A percentile compares a stretch with the other conserved stretches of the same genome.
These are phyloP conservation scores for Rhopalosiphum padi DNA, from an alignment of 1,140 invertebrate species.

Conservation along the genomic window DNA sequence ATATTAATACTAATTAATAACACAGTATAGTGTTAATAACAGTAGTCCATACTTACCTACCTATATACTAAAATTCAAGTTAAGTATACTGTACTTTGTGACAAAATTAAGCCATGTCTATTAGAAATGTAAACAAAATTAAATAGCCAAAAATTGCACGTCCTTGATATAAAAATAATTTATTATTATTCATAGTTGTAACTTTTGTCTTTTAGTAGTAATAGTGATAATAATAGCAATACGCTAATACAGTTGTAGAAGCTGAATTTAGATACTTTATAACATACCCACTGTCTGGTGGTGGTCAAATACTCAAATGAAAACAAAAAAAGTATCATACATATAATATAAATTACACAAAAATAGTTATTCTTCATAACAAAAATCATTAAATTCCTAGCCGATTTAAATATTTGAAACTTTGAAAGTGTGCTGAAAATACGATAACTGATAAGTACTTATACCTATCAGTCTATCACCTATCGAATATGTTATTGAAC, in stretches of 20 bases:
- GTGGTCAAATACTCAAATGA: too few relatives aligned
- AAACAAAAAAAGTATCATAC: not conserved
- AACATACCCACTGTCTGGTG: too few relatives aligned
- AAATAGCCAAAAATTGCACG: not conserved
- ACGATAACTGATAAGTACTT: too few relatives aligned
- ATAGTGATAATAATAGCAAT: not conserved
- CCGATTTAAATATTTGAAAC: too few relatives aligned
- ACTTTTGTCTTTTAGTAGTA: not conserved
- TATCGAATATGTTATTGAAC: too few relatives aligned
- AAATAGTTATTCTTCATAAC: not conserved
- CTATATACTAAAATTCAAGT: not conserved
- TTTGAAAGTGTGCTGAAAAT: too few relatives aligned
- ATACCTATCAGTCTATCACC: too few relatives aligned
- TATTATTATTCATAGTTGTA: not conserved
- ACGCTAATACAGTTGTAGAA: not conserved
- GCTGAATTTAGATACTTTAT: too few relatives aligned
- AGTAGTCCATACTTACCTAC: not conserved
- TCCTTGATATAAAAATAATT: not conserved
- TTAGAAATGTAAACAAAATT: slow-evolving; percentile 7
- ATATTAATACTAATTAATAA: not conserved
- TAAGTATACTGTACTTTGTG: not conserved
- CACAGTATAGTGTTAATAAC: not conserved
- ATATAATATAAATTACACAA: too few relatives aligned
- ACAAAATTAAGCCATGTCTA: not conserved
- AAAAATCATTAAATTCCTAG: too few relatives aligned